phyloP scores from a whole-genome alignment of 2,888 invertebrate genomes.

The Oegoconia quadripuncta region DNA sequence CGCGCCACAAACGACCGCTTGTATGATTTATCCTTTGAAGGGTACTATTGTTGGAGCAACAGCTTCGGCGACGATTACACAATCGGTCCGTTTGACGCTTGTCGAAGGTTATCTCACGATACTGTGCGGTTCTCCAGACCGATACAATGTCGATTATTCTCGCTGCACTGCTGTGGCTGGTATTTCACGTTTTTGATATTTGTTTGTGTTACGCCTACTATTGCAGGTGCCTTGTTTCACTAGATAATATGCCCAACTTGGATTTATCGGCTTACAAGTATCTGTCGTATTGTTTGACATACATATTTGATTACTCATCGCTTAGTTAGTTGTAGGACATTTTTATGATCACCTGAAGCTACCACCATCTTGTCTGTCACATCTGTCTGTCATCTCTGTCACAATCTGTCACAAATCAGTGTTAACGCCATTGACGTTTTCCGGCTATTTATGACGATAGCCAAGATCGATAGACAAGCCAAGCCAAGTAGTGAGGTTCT shows the following conservation, averaged over 20 bases:
- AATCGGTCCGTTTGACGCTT: slow-evolving; percentile 48
- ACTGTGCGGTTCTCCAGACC: slow-evolving; percentile 25
- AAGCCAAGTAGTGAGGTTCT: too few relatives aligned
- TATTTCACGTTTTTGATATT: slow-evolving; percentile 62
- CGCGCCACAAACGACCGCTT: slow-evolving; percentile 65
- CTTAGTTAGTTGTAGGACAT: too few relatives aligned
- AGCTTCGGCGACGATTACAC: slow-evolving; percentile 16
- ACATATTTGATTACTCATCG: not conserved
- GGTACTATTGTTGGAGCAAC: slow-evolving; percentile 63
- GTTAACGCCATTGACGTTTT: too few relatives aligned
- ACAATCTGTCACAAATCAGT: too few relatives aligned
- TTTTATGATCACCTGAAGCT: too few relatives aligned
- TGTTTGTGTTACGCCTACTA: slow-evolving; percentile 23
- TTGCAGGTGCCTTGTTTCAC: slow-evolving; percentile 13
- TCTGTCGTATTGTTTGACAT: slow-evolving; percentile 3
- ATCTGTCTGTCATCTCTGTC: too few relatives aligned
- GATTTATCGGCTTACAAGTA: too few relatives aligned
- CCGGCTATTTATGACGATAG: too few relatives aligned
- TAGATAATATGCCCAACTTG: slow-evolving; percentile 14
- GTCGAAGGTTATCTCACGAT: slow-evolving; percentile 56
- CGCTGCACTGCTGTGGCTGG: slow-evolving; percentile 28
- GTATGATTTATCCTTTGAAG: slow-evolving; percentile 68
- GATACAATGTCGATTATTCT: slow-evolving; percentile 27
- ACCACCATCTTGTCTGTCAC: too few relatives aligned
- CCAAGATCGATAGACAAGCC: too few relatives aligned